Evolutionary conservation across 2,888 invertebrate species (phyloP).

Genomic region (Patella depressa): DNA sequence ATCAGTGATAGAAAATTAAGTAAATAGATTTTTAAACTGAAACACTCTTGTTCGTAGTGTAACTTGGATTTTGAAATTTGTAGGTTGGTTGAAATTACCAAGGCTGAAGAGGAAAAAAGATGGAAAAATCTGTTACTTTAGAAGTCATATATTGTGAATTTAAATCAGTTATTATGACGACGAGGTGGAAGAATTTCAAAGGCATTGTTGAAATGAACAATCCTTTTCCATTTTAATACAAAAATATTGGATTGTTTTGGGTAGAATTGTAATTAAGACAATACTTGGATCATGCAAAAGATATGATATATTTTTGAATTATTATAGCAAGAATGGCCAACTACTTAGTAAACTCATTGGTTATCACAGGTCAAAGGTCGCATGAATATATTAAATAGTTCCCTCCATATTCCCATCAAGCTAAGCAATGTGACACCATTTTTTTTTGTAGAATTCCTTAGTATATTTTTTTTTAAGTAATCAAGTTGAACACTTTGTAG

Average conservation of each 20-base stretch:
- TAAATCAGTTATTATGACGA: too few species aligned
- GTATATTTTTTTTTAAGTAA: too few species aligned
- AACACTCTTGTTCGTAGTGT: neutral
- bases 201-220: neutral
- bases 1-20: neutral
- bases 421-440: too few species aligned
- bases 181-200: neutral
- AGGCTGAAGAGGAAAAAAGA: neutral
- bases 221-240: neutral
- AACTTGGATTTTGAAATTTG: neutral
- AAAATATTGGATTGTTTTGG: neutral
- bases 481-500: too few species aligned
- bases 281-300: neutral
- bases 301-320: too few species aligned
- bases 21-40: neutral
- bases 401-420: too few species aligned
- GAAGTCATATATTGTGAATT: neutral
- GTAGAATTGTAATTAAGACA: neutral
- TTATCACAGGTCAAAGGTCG: too few species aligned
- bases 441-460: too few species aligned
- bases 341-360: too few species aligned
- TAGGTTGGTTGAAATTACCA: neutral
- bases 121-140: neutral
- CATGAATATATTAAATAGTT: too few species aligned
- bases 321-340: too few species aligned